Evolutionary conservation across 2,888 invertebrate species (phyloP), one percentile per base, ranked within the genome.

Genomic region (Melitaea athalia): DNA sequence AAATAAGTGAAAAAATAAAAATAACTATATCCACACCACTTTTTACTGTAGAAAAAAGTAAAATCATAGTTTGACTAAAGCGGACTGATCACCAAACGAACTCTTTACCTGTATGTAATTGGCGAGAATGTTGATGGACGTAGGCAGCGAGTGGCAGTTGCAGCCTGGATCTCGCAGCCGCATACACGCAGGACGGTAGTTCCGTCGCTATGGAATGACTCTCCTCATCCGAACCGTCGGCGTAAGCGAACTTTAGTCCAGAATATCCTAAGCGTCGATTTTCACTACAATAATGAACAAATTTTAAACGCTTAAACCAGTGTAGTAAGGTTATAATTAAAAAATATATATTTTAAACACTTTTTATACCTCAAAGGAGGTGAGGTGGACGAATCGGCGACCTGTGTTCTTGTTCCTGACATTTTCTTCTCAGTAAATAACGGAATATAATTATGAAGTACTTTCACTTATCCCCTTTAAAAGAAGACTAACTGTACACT

Each of bases 161-260:
- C 61, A 90, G 81, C 67, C 92, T 78, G 12, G 84, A 84, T 77
- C 85, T 94, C 71, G 91, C 96, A 75, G 87, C 95, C 76, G 86
- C 97, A 85, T 97, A 97, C 68, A 96, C 96, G 85, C 97, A 97
- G 52, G 97, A 96, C 0, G 97, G 97, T 75, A 97, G 91, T 77
- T 97, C 97, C 5, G 94, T 89, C 14, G 96, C 94, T 79, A 91
- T 75, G 5, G 85, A 73, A 0, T 85, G 94, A 87, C 81, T 95
- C 94, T 88, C 92, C 66, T 92, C 92, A 70, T 92, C 92, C 0
- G 92, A 92, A 0, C 86, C 91, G 59, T 92, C 92, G 24, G 80
- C 88, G 72, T 91, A 92, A 10, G 88, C 81, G 71, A 91, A 92
- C 77, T 92, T 92, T 70, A 92, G 74, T 0, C 85, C 85, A 2